Evolutionary conservation across 2,797 vertebrate genomes (phyloP), one percentile per base, ranked within the genome.

Genomic region (Cirrhinus mrigala): DNA sequence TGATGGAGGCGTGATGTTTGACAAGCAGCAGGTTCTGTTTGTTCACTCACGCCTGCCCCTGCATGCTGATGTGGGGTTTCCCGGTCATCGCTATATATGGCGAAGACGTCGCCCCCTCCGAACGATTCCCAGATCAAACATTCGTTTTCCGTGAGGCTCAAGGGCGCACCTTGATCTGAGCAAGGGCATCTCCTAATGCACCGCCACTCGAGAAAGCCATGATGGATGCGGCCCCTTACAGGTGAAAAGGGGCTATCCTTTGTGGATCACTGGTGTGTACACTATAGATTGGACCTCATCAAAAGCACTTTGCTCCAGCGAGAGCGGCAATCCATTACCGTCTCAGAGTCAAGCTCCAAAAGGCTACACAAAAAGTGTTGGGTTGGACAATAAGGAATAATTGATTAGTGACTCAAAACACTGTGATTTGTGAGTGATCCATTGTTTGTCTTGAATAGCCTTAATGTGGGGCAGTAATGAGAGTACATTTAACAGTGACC

Each of bases 1-100:
- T 86, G 81, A 90, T 85, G 88, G 78, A 86, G 82, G 78, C 40
- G 54, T 76, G 86, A 89, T 89, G 89, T 90, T 90, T 91, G 90
- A 92, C 86, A 88, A 87, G 84, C 84, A 78, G 83, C 79, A 60
- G 83, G 85, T 87, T 87, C 73, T 88, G 88, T 88, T 89, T 89
- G 87, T 90, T 88, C 81, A 29, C 71, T 83, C 74, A 56, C 48
- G 83, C 52, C 79, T 74, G 79, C 77, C 77, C 83, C 9, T 85
- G 88, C 88, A 85, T 91, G 82, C 75, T 82, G 79, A 90, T 89
- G 86, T 62, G 83, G 80, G 85, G 81, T 81, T 76, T 88, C 71
- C 83, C 50, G 60, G 85, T 66, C 81, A 66, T 44, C 24, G 20
- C 48, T 68, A 69, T 79, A 76, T 50, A 46, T 29, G 29, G 64